These are phyloP conservation scores for Carcinoscorpius rotundicauda DNA, from an alignment of 1,140 invertebrate species.

Conservation along the genomic window DNA sequence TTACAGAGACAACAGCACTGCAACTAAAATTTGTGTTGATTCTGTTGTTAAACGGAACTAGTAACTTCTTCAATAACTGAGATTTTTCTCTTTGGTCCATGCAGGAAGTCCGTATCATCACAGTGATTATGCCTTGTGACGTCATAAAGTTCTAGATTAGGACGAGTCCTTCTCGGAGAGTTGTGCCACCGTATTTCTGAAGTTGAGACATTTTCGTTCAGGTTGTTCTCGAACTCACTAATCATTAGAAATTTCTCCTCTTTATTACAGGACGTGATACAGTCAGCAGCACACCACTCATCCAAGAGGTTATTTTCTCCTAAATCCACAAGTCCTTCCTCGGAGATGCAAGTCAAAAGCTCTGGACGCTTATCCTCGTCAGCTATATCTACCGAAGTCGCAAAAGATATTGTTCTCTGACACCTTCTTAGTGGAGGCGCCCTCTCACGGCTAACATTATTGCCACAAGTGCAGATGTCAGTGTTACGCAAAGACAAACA, in stretches of 20 bases:
- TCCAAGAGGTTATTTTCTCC: conserved; percentile 19
- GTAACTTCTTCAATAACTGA: too few species aligned
- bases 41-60: too few species aligned
- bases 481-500: background rate
- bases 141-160: too few species aligned
- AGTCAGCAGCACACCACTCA: conserved; percentile 40
- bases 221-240: conserved; percentile 72
- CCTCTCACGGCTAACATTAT: background rate
- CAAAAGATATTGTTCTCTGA: background rate
- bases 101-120: too few species aligned
- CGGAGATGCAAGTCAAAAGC: conserved; percentile 71
- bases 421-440: background rate
- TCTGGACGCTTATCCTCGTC: background rate
- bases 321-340: conserved; percentile 32
- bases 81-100: too few species aligned
- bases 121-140: too few species aligned
- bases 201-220: conserved; percentile 33
- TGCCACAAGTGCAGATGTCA: background rate
- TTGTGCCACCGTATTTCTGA: too few species aligned
- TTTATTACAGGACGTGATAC: conserved; percentile 71
- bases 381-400: background rate
- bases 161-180: too few species aligned
- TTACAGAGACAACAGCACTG: too few species aligned
- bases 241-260: conserved; percentile 73
- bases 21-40: too few species aligned